phyloP scores from a whole-genome alignment of 2,113 vertebrate genomes.

The Strix uralensis region DNA sequence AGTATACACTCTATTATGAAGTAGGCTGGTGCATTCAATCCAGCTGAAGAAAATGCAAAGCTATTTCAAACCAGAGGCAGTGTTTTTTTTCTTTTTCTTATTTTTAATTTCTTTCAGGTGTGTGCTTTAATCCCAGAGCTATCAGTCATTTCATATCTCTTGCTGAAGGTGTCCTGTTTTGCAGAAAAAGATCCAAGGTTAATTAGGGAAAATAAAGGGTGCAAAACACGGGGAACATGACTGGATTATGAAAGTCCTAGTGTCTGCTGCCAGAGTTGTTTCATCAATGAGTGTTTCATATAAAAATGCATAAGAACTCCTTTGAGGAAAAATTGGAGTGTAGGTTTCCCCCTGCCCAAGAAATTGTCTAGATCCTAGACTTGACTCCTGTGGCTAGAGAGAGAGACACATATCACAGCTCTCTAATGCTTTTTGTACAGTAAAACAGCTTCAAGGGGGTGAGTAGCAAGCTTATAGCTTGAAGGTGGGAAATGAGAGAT shows the following conservation, averaged over 20 bases:
- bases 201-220: neutral
- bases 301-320: neutral
- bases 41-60: neutral
- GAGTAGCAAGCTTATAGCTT: conserved; percentile 5
- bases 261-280: neutral
- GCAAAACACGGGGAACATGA: neutral
- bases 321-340: neutral
- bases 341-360: neutral
- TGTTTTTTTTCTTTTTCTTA: neutral
- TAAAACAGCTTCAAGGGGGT: conserved; percentile 20
- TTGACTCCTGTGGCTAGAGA: neutral
- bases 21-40: neutral
- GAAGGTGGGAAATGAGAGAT: conserved; percentile 36
- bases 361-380: neutral
- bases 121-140: neutral
- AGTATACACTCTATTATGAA: neutral
- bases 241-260: neutral
- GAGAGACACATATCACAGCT: neutral
- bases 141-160: neutral
- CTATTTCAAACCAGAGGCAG: neutral
- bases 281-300: neutral
- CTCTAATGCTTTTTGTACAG: conserved; percentile 26
- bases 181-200: neutral
- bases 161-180: neutral
- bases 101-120: neutral